Evolutionary conservation across 2,113 vertebrate species (phyloP), one percentile per base, ranked within the genome.

Genomic region (Pampusana beccarii): DNA sequence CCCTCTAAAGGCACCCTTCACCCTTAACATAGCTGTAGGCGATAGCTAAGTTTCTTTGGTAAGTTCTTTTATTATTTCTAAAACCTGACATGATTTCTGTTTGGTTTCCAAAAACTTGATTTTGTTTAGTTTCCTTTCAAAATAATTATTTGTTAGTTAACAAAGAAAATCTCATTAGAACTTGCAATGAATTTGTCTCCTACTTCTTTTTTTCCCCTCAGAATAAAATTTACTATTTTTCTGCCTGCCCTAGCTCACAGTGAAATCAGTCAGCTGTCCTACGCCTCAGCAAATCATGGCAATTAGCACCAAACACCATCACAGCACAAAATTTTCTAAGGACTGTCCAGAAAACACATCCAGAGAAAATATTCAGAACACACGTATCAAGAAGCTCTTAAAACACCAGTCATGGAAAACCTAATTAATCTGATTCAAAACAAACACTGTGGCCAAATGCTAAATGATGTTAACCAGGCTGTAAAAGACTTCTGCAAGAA

Each of bases 381-480:
- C 56, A 70, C 42, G 60, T 73, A 92, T 93, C 86, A 90, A 74
- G 92, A 88, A 92, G 46, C 46, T 51, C 62, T 93, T 92, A 80
- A 83, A 80, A 74, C 66, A 80, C 10, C 74, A 86, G 87, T 83
- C 87, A 93, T 58, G 46, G 51, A 71, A 96, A 96, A 90, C 38
- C 40, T 92, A 96, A 95, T 96, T 90, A 96, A 94, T 56, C 46
- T 74, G 42, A 83, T 73, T 92, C 74, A 80, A 92, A 97, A 80
- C 53, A 93, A 96, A 92, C 82, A 83, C 46, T 42, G 57, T 16
- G 46, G 44, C 81, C 58, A 70, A 93, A 77, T 0, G 0, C 25
- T 80, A 73, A 93, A 56, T 86, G 62, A 83, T 71, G 53, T 80
- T 88, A 93, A 94, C 64, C 34, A 88, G 51, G 9, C 51, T 94